Evolutionary conservation across 2,113 vertebrate species (phyloP).

Genomic region (Catagonus wagneri): DNA sequence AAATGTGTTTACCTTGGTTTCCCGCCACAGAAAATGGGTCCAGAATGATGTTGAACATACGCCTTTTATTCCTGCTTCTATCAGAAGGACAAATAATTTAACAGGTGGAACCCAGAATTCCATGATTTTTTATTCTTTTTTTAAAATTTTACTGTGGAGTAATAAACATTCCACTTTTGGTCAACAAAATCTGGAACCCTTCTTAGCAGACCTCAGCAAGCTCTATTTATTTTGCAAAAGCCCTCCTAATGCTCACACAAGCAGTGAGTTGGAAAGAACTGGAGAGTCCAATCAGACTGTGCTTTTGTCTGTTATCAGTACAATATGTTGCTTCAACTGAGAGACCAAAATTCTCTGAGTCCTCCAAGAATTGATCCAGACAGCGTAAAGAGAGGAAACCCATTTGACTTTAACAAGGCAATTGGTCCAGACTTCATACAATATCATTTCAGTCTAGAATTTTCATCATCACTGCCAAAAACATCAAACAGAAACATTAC

Average conservation of each 20-base stretch:
- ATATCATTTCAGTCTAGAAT: conserved; percentile 85
- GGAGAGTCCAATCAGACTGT: conserved; percentile 46
- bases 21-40: conserved; percentile 85
- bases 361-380: conserved; percentile 83
- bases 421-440: conserved; percentile 84
- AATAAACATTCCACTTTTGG: conserved; percentile 75
- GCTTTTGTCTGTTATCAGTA: conserved; percentile 69
- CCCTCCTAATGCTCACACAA: conserved; percentile 56
- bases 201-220: conserved; percentile 80
- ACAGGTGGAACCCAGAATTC: conserved; percentile 88
- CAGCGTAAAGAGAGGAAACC: conserved; percentile 78
- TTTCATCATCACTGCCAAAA: conserved; percentile 84
- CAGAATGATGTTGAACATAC: conserved; percentile 89
- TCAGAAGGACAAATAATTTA: conserved; percentile 88
- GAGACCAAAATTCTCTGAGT: conserved; percentile 66
- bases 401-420: conserved; percentile 81
- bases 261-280: conserved; percentile 68
- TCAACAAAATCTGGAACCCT: conserved; percentile 80
- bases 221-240: conserved; percentile 78
- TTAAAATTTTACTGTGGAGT: conserved; percentile 69
- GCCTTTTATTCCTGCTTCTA: conserved; percentile 85
- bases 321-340: conserved; percentile 63
- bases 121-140: conserved; percentile 65
- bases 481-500: conserved; percentile 86
- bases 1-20: conserved; percentile 91